Percentiles rank a stretch among this genome's conserved stretches.
Conservation (phyloP, 2,113 vertebrate genomes). For the Corythoichthys haematopterus region DNA sequence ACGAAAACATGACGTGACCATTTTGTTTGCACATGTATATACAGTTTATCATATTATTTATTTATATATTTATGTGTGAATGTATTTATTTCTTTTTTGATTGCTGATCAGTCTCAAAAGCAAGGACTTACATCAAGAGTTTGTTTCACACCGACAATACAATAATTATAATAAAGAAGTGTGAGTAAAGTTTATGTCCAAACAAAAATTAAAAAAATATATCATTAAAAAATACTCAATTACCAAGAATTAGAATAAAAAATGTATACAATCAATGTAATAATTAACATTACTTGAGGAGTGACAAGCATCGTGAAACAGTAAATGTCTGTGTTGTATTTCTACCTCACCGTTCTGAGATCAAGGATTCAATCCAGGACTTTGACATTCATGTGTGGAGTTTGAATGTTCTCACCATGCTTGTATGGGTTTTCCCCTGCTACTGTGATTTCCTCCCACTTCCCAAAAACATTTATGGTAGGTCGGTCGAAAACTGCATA, state of each 20-base stretch:
- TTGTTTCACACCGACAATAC: neutral
- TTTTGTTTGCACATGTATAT: neutral
- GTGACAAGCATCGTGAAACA: no score
- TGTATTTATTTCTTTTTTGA: neutral
- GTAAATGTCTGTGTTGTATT: no score
- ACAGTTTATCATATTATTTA: neutral
- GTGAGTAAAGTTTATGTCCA: neutral
- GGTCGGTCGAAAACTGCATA: no score
- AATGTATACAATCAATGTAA: neutral
- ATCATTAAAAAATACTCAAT: constrained; percentile 2
- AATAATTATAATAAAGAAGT: neutral
- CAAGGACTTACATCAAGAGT: neutral
- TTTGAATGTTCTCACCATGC: no score
- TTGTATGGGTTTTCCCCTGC: no score
- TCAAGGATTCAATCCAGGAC: no score
- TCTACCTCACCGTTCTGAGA: no score
- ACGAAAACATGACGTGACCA: neutral
- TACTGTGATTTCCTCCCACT: no score
- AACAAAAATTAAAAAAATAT: neutral
- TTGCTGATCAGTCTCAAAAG: neutral
- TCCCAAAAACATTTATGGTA: no score
- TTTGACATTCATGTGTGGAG: no score
- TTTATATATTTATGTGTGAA: no score
- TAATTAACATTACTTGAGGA: neutral
- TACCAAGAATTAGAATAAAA: neutral